Base-by-base conservation (phyloP, 2,113 vertebrate species). In the Sturnus vulgaris region DNA sequence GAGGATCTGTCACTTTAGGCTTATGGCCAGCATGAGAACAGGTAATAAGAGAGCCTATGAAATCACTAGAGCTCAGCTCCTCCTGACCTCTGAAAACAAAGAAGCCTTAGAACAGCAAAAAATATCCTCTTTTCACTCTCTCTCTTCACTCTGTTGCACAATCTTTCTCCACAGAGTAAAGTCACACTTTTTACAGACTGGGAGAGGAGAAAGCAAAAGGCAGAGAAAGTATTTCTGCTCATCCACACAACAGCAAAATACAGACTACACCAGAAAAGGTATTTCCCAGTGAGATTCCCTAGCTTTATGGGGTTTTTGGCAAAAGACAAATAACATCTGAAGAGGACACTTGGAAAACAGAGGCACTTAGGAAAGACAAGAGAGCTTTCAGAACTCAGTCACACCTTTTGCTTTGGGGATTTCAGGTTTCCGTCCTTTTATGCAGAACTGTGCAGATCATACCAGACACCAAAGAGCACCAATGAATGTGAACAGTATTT, bases 31-130 rank as follows among this genome's bases (percentile, higher is more conserved):
- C 14, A 83, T 8, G 59, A n/a, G 73, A 91, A 73, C 77, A 96
- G 93, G 95, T 96, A 91, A 95, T 1, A 84, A 53, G 15, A 86
- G 56, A 91, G 61, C 1, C 5, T 33, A 78, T 71, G 69, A 96
- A 89, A 79, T 66, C 65, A 89, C 73, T 15, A 39, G 72, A 89
- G 69, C 89, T 86, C 86, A 87, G 77, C 90, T 66, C 33, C 50
- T 87, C 73, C 77, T 70, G 86, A 88, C 64, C 83, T 86, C 73
- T 35, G 84, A 89, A 89, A 96, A 94, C 87, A 96, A 96, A 92
- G 87, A 42, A 84, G 61, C 65, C 40, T 95, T 68, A 66, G 2
- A 84, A 61, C 15, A 78, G 60, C 42, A 95, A 78, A 94, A 89
- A 68, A 63, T 55, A 84, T 7, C 68, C 47, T 90, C 76, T 86